Evolutionary conservation across 2,113 vertebrate species (phyloP).

Genomic region (Cyanocitta stelleri): DNA sequence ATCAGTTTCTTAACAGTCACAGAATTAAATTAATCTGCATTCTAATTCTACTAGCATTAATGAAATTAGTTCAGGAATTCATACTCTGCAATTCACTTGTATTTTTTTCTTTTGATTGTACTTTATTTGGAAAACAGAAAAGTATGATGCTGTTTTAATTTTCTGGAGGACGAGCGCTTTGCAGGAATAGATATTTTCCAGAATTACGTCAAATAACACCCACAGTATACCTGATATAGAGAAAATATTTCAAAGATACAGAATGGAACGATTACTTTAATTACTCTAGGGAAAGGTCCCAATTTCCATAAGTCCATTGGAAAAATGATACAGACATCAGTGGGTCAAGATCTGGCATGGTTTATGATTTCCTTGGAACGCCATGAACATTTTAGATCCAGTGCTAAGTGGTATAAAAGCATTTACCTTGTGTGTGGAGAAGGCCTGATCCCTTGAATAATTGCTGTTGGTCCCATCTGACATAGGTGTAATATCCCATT

Average conservation of each 20-base stretch:
- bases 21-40: background rate
- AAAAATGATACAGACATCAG: background rate
- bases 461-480: background rate
- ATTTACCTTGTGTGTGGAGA: accelerated
- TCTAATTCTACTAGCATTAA: background rate
- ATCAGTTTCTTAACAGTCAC: background rate
- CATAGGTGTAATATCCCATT: background rate
- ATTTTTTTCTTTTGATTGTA: background rate
- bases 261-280: background rate
- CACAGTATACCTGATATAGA: background rate
- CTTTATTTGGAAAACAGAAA: background rate
- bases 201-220: background rate
- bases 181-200: background rate
- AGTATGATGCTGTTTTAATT: background rate
- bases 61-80: background rate
- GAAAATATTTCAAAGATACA: background rate
- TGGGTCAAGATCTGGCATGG: background rate
- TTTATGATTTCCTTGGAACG: background rate
- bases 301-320: background rate
- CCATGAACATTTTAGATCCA: background rate
- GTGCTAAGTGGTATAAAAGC: background rate
- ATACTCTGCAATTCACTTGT: background rate
- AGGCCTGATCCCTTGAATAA: background rate
- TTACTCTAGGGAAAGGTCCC: background rate
- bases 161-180: background rate